phyloP scores from a whole-genome alignment of 1,140 invertebrate genomes.

The Drosophila carrolli region DNA sequence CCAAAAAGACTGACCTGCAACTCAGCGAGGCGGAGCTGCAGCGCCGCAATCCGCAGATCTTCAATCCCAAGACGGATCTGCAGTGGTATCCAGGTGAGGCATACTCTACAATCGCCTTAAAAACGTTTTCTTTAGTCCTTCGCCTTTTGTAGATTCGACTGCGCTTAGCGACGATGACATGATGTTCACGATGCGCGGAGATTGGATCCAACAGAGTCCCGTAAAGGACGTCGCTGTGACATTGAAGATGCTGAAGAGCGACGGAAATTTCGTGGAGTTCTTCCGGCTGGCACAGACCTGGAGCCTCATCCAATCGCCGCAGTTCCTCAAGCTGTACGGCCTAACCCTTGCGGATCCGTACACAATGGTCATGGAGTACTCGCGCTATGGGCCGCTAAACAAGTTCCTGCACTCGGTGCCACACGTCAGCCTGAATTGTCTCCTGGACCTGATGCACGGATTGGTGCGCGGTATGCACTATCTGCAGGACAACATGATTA shows the following conservation, averaged over 20 bases:
- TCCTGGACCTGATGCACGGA: slow-evolving; percentile 91
- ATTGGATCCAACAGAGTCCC: slow-evolving; percentile 88
- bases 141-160: slow-evolving; percentile 85
- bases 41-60: slow-evolving; percentile 72
- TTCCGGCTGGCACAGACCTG: slow-evolving; percentile 90
- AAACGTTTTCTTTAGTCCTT: not conserved
- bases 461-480: slow-evolving; percentile 90
- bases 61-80: slow-evolving; percentile 86
- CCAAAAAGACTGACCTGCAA: slow-evolving; percentile 80
- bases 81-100: slow-evolving; percentile 87
- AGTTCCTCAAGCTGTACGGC: slow-evolving; percentile 91
- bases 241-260: slow-evolving; percentile 90
- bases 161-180: slow-evolving; percentile 87
- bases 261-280: slow-evolving; percentile 89
- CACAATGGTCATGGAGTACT: slow-evolving; percentile 92
- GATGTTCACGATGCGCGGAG: slow-evolving; percentile 88
- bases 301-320: slow-evolving; percentile 90
- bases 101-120: not conserved
- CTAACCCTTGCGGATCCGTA: slow-evolving; percentile 90
- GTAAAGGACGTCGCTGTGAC: slow-evolving; percentile 90
- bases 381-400: slow-evolving; percentile 91
- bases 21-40: slow-evolving; percentile 70
- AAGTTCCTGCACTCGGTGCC: slow-evolving; percentile 87
- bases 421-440: slow-evolving; percentile 88
- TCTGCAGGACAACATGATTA: slow-evolving; percentile 89